Evolutionary conservation across 2,888 invertebrate genomes (phyloP).

Genomic region (Aethes cnicana): DNA sequence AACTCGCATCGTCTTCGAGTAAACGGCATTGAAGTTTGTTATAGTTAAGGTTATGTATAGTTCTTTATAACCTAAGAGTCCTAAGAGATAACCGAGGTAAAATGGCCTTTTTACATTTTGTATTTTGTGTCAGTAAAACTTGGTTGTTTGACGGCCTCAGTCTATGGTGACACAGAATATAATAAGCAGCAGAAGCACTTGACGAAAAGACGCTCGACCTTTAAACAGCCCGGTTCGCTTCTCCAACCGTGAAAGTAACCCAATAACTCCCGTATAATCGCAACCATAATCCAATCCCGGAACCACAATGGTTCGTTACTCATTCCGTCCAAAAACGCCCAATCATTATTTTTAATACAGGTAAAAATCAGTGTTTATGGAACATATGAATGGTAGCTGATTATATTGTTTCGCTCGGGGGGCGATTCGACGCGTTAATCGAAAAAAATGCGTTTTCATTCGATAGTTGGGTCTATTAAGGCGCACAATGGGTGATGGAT

Average conservation of each 20-base stretch:
- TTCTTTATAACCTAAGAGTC: no score
- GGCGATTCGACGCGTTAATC: constrained; percentile 76
- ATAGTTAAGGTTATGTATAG: no score
- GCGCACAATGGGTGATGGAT: constrained; percentile 65
- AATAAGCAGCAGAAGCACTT: background rate
- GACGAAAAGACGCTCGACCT: background rate
- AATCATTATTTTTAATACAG: constrained; percentile 77
- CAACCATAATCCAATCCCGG: constrained; percentile 74
- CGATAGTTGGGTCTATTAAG: constrained; percentile 66
- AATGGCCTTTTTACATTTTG: no score
- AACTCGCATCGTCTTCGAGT: no score
- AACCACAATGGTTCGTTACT: constrained; percentile 79
- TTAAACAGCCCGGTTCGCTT: constrained; percentile 16
- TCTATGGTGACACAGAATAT: background rate
- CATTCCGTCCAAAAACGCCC: constrained; percentile 60
- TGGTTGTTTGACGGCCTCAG: no score
- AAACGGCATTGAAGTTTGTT: no score
- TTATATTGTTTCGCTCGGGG: constrained; percentile 78
- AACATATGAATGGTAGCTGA: constrained; percentile 70
- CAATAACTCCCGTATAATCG: constrained; percentile 46
- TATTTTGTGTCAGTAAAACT: no score
- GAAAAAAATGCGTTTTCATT: constrained; percentile 74
- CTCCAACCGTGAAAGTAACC: constrained; percentile 44
- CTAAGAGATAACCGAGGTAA: no score
- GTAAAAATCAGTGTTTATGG: constrained; percentile 30